A percentile compares a stretch with the other conserved stretches of the same genome.
phyloP scores from a whole-genome alignment of 1,140 invertebrate species.

The Eurosta solidaginis region DNA sequence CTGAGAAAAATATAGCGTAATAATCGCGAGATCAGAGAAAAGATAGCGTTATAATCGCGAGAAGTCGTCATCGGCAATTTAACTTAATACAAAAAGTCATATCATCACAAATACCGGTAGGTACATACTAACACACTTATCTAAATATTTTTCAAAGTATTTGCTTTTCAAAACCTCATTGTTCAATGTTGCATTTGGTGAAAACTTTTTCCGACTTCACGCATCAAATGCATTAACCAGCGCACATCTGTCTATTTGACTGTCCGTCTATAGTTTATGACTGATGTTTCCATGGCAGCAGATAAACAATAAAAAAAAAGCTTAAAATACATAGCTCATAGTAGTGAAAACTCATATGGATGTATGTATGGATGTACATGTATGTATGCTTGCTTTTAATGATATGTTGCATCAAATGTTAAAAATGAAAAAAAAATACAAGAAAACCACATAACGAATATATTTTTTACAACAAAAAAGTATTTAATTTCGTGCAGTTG shows the following conservation, averaged over 20 bases:
- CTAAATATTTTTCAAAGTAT: no score
- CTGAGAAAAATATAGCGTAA: no score
- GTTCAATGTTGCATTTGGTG: constrained; percentile 14
- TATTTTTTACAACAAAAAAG: constrained; percentile 9
- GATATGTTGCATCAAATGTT: not conserved
- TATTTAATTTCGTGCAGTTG: constrained; percentile 9
- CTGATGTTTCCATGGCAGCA: not conserved
- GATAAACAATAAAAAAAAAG: no score
- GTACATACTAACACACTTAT: no score
- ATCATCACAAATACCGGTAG: no score
- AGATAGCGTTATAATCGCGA: no score
- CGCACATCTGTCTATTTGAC: not conserved
- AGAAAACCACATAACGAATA: constrained; percentile 21
- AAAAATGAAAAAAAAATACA: not conserved
- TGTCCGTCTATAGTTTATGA: not conserved
- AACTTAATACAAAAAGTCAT: no score
- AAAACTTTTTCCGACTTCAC: constrained; percentile 22
- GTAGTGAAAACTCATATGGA: not conserved
- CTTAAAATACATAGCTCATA: no score
- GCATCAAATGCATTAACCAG: constrained; percentile 20
- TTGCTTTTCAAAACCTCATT: no score
- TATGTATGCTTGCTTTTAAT: not conserved
- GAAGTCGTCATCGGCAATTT: no score
- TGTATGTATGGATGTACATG: not conserved
- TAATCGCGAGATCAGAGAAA: no score